Conservation (phyloP, 2,888 invertebrate species). For the Lampropteryx suffumata region DNA sequence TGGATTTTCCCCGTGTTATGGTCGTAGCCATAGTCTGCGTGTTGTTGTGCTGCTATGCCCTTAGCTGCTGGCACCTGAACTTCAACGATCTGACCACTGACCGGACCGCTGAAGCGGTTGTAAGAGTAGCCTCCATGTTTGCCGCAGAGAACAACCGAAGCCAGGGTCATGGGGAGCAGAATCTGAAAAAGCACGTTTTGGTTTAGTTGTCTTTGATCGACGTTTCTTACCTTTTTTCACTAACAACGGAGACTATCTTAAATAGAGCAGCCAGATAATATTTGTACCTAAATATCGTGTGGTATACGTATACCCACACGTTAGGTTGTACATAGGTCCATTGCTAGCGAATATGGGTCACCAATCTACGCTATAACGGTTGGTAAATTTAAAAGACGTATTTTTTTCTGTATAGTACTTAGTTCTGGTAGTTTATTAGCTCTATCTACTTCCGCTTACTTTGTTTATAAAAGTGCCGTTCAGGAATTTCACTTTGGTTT, state of each 20-base stretch:
- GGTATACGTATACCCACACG: too few species aligned
- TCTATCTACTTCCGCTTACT: too few species aligned
- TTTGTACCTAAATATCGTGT: too few species aligned
- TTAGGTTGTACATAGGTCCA: too few species aligned
- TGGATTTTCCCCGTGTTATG: slow-evolving; percentile 72
- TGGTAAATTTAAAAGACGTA: too few species aligned
- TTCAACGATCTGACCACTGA: slow-evolving; percentile 85
- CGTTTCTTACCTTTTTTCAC: too few species aligned
- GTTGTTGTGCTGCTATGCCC: slow-evolving; percentile 69
- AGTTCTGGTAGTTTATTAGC: too few species aligned
- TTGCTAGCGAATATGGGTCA: too few species aligned
- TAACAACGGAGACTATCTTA: too few species aligned
- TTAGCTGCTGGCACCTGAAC: slow-evolving; percentile 78
- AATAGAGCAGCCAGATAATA: too few species aligned
- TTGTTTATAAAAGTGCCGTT: neutral
- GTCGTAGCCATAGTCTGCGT: slow-evolving; percentile 78
- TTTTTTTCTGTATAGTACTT: too few species aligned
- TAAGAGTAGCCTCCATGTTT: slow-evolving; percentile 85
- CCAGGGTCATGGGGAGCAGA: slow-evolving; percentile 50
- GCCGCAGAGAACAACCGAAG: slow-evolving; percentile 48
- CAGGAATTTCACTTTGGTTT: neutral
- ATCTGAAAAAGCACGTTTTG: slow-evolving; percentile 48
- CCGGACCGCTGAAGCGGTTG: slow-evolving; percentile 88
- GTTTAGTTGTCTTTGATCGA: neutral
- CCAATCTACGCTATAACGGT: too few species aligned